Percentiles rank a stretch among this genome's conserved stretches.
Conservation (phyloP, 2,113 vertebrate genomes). For the Callopanchax toddi region DNA sequence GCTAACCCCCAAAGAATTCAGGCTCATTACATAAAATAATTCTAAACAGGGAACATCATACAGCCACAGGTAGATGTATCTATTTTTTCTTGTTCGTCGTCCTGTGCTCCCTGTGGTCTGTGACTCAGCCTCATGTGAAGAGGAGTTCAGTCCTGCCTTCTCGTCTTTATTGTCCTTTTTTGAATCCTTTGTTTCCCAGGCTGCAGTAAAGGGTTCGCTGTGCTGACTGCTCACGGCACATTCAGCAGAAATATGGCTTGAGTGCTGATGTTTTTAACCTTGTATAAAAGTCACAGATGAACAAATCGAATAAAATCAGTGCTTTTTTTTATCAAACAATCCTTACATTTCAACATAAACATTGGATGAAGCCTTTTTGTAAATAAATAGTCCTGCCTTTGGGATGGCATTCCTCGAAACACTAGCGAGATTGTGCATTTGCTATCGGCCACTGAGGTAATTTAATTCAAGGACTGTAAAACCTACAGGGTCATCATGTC, state of each 20-base stretch:
- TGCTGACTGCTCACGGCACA: slow-evolving; percentile 32
- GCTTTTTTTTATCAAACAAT: slow-evolving; percentile 29
- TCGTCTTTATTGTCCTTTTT: slow-evolving; percentile 18
- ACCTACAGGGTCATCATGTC: slow-evolving; percentile 61
- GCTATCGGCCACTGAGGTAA: slow-evolving; percentile 66
- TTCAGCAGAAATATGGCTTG: slow-evolving; percentile 68
- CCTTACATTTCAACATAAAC: slow-evolving; percentile 35
- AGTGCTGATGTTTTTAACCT: slow-evolving; percentile 30
- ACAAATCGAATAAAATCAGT: slow-evolving; percentile 1
- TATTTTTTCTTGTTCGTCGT: slow-evolving; percentile 39
- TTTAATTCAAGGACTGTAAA: slow-evolving; percentile 49
- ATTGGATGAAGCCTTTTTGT: slow-evolving; percentile 11
- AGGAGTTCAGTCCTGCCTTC: slow-evolving; percentile 30
- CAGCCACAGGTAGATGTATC: slow-evolving; percentile 62
- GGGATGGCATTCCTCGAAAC: slow-evolving; percentile 52
- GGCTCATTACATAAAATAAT: slow-evolving; percentile 31
- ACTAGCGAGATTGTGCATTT: slow-evolving; percentile 66
- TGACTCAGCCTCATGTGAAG: slow-evolving; percentile 35
- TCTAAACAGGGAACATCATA: slow-evolving; percentile 41
- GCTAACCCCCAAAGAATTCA: slow-evolving; percentile 64
- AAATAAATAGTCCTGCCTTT: slow-evolving; percentile 63
- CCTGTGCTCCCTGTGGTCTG: slow-evolving; percentile 15
- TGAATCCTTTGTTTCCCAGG: slow-evolving; percentile 25
- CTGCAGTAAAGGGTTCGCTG: slow-evolving; percentile 68
- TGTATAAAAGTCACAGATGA: slow-evolving; percentile 52